Base-by-base conservation (phyloP, 1,140 invertebrate species). In the Drosophila dunni region DNA sequence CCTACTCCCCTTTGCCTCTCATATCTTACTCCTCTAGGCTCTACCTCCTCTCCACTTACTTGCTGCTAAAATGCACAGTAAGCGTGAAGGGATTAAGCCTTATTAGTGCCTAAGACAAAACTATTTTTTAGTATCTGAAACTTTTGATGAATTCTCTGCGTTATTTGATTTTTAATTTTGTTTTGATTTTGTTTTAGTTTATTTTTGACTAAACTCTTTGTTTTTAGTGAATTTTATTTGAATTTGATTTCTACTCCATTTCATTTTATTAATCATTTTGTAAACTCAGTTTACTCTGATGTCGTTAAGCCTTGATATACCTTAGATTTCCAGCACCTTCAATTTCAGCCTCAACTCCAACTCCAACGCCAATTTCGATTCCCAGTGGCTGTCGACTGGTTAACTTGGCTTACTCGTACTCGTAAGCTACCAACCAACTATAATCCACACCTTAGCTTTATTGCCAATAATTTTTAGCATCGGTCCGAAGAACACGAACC, bases 361-460 rank as follows among this genome's bases (percentile, higher is more conserved):
- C 24, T 29, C 24, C 1, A 29, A 29, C 24, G 24, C 24, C 24
- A 29, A 29, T 29, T 29, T n/a, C 20, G 9, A 40, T 9, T 44
- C 42, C 15, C 63, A 73, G 38, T 65, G 73, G 66, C 69, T 61
- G 36, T 46, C 10, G 42, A 48, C 61, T 40, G 36, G 56, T 36
- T 54, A 11, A 50, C 46, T 40, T 57, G 70, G 74, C 61, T 62
- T 40, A 50, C 44, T 57, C 13, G 57, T 53, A 51, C 46, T 48
- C 33, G 42, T 24, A 57, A 53, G 66, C 80, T 76, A 64, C 74
- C 79, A 85, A 58, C 57, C 79, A 76, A 86, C 82, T 79, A 88
- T 88, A 88, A 88, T 88, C 83, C 83, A 88, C 83, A 88, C 83
- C 83, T 88, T 88, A 75, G 83, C 79, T 89, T 88, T 88, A 89